Base-by-base conservation (phyloP, 2,888 invertebrate species). In the Tanytarsus gracilentus region DNA sequence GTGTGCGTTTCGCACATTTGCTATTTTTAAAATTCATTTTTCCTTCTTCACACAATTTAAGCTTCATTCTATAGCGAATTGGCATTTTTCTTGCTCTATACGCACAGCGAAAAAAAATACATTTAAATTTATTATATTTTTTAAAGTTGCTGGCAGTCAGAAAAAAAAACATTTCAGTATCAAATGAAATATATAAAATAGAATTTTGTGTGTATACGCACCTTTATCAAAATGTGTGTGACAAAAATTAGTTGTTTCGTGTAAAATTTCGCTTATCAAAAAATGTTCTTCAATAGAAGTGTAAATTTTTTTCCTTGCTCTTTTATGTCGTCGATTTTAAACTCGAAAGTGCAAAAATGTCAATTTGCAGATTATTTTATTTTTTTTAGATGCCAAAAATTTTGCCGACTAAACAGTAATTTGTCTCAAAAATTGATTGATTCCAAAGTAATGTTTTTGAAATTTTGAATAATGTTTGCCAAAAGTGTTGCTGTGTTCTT, bases 381-480 rank as follows among this genome's bases (percentile, higher is more conserved):
- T 53, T 53, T 53, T 55, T 16, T 53, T 53, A 9, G 16, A n/a
- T 49, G 23, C 25, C 49, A 14, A 25, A 26, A 25, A 26, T 7
- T n/a, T 8, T 39, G 9, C 25, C 26, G 26, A n/a, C n/a, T n/a
- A 23, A 18, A 49, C 44, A 23, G 16, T 23, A 26, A 11, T 18
- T 25, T 6, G 27, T 58, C 58, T 58, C 48, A 58, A 48, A 40
- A 48, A 58, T 44, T 48, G 29, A 58, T 58, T 58, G 11, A 58
- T 58, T 58, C 58, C 58, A 29, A 58, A 58, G 30, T 48, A 58
- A 58, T 48, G 58, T 58, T 58, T 58, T 58, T 48, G 44, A 58
- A 58, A 58, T 58, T 58, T 58, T 58, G 58, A 58, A 58, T 58
- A 39, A 58, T 48, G 30, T 58, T 48, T 58, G 58, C 58, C 58